Conservation (phyloP, 2,888 invertebrate genomes). For the Brassicogethes aeneus region DNA sequence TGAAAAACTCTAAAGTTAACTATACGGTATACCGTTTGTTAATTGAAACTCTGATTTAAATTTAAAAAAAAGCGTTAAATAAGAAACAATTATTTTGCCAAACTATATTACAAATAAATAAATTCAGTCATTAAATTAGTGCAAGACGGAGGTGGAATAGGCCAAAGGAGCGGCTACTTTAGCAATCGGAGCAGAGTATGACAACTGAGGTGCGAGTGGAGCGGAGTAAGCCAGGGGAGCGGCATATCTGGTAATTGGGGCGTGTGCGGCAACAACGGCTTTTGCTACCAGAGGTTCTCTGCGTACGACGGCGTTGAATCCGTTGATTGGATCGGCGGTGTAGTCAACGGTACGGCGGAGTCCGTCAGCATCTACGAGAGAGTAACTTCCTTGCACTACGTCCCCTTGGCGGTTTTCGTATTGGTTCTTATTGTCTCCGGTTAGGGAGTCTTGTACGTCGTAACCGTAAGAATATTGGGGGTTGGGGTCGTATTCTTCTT, state of each 20-base stretch:
- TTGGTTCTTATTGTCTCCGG: conserved; percentile 51
- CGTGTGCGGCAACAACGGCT: conserved; percentile 38
- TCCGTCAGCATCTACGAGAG: conserved; percentile 52
- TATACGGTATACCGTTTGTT: conserved; percentile 8
- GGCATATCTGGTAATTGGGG: conserved; percentile 8
- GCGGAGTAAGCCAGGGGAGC: conserved; percentile 13
- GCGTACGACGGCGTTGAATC: too few relatives aligned
- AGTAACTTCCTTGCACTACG: too few relatives aligned
- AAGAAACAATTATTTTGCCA: neutral
- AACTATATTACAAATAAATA: conserved; percentile 4
- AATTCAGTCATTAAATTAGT: conserved; percentile 8
- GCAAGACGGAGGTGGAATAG: conserved; percentile 17
- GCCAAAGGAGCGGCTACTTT: conserved; percentile 27
- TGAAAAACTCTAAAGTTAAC: too few relatives aligned
- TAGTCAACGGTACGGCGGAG: conserved; percentile 56
- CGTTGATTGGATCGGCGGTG: too few relatives aligned
- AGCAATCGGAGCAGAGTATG: conserved; percentile 10
- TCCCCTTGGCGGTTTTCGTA: conserved; percentile 56
- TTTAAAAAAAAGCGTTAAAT: too few relatives aligned
- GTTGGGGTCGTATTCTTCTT: conserved; percentile 32
- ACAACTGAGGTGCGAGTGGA: conserved; percentile 14
- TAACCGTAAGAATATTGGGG: conserved; percentile 51
- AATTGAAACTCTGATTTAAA: too few relatives aligned
- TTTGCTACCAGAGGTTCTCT: conserved; percentile 46
- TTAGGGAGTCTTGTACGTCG: conserved; percentile 48